Percentiles rank a stretch among this genome's conserved stretches.
phyloP scores from a whole-genome alignment of 2,113 vertebrate species.

The Petaurus breviceps region DNA sequence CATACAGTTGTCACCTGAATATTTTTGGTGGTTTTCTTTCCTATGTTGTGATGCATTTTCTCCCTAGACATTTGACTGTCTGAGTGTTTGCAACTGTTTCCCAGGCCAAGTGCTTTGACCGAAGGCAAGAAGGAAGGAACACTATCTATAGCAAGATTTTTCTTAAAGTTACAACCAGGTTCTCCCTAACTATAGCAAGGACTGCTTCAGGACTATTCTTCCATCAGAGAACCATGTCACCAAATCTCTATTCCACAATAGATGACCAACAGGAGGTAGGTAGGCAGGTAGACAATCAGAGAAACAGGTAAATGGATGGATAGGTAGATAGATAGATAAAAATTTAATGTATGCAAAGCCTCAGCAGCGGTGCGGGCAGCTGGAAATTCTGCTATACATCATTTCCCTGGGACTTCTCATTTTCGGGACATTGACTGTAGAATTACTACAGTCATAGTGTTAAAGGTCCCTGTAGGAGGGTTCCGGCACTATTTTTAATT shows the following conservation, averaged over 20 bases:
- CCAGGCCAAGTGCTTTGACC: conserved; percentile 23
- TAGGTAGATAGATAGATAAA: conserved; percentile 68
- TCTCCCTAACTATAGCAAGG: conserved; percentile 2
- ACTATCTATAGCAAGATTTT: not conserved
- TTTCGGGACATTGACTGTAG: conserved; percentile 76
- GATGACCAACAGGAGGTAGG: conserved; percentile 21
- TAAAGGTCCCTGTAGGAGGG: conserved; percentile 66
- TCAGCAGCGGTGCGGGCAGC: conserved; percentile 30
- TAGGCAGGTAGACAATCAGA: conserved; percentile 73
- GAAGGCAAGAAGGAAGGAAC: conserved; percentile 11
- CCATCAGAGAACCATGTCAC: conserved; percentile 49
- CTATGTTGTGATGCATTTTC: conserved; percentile 39
- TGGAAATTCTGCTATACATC: conserved; percentile 61
- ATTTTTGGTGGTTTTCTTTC: not conserved
- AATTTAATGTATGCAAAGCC: conserved; percentile 65
- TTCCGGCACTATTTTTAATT: conserved; percentile 39
- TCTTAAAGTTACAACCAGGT: conserved; percentile 27
- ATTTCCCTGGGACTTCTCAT: conserved; percentile 75
- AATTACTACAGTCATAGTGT: conserved; percentile 67
- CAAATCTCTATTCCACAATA: conserved; percentile 53
- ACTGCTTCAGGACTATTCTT: conserved; percentile 38
- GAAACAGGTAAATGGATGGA: conserved; percentile 72
- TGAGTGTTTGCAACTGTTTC: conserved; percentile 29
- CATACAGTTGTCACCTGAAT: not conserved
- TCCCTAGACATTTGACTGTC: conserved; percentile 41